Conservation (phyloP, 1,140 invertebrate species). For the Trachelipus rathkii region DNA sequence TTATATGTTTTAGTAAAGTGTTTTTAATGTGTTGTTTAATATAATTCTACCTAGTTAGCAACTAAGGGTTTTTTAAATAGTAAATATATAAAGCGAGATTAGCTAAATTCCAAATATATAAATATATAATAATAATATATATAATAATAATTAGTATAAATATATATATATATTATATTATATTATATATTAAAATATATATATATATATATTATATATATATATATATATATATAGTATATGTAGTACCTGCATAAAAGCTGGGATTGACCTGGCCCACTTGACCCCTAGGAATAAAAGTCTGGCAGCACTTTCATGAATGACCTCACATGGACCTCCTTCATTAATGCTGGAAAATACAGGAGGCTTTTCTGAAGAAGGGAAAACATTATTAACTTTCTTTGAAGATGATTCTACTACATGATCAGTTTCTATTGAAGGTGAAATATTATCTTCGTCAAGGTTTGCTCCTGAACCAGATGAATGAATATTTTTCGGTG, state of each 20-base stretch:
- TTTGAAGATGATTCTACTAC: not conserved
- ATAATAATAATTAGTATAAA: no score
- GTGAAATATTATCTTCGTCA: not conserved
- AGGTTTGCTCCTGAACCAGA: not conserved
- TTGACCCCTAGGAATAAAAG: slow-evolving; percentile 70
- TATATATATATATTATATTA: no score
- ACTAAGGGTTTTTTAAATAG: no score
- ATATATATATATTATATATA: not conserved
- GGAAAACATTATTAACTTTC: no score
- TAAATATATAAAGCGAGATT: no score
- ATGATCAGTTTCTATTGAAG: not conserved
- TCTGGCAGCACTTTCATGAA: slow-evolving; percentile 67
- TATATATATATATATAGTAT: slow-evolving; percentile 12
- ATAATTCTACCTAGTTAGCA: no score
- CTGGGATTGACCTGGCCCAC: slow-evolving; percentile 70
- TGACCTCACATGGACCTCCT: not conserved
- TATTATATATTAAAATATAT: no score
- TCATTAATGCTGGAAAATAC: not conserved
- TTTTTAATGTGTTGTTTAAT: no score
- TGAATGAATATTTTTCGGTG: not conserved
- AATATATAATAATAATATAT: no score
- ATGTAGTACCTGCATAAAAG: slow-evolving; percentile 61
- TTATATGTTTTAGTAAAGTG: no score
- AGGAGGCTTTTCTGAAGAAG: no score
- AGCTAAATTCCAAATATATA: no score